Base-by-base conservation (phyloP, 2,888 invertebrate genomes). In the Amphiduros pacificus region DNA sequence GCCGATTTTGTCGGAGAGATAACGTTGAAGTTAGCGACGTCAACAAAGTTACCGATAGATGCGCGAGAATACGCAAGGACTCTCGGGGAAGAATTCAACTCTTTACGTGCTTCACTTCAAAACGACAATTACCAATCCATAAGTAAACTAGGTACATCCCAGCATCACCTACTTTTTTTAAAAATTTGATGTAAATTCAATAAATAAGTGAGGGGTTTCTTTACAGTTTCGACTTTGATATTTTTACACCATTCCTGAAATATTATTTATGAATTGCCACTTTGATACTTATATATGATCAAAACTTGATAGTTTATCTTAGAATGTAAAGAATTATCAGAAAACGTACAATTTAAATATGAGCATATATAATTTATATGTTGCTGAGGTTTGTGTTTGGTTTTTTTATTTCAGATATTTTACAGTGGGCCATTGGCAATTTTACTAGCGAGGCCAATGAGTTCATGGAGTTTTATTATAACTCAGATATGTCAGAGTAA, bases 1-100 rank as follows among this genome's bases (percentile, higher is more conserved):
- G 64, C 74, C 6, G 70, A 74, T 61, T 68, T 78, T 4, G 52
- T 76, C 9, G 70, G 73, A 6, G 78, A 80, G 58, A 64, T 76
- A 20, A 62, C 76, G 5, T 69, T 79, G 11, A 69, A 72, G 22
- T 68, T 80, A 5, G 65, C 77, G 5, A 75, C 77, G 59, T 70
- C 71, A 1, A 73, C 76, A 4, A 66, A 74, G 5, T 63, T 80
- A 51, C 78, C 79, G 3, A 69, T 76, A 54, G 74, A 77, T 65
- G 66, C 75, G 26, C 65, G 63, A n/a, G 66, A 69, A 40, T 58
- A 62, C 32, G 64, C 61, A 1, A 41, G 32, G 27, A 24, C 31
- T 3, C 32, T 64, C 32, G 57, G 61, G 40, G 54, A 31, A 32
- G 61, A 55, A 29, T 64, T 64, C 48, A 62, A 61, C 40, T 32